Base-by-base conservation (phyloP, 2,797 vertebrate species). In the Oreonectes daqikongensis region DNA sequence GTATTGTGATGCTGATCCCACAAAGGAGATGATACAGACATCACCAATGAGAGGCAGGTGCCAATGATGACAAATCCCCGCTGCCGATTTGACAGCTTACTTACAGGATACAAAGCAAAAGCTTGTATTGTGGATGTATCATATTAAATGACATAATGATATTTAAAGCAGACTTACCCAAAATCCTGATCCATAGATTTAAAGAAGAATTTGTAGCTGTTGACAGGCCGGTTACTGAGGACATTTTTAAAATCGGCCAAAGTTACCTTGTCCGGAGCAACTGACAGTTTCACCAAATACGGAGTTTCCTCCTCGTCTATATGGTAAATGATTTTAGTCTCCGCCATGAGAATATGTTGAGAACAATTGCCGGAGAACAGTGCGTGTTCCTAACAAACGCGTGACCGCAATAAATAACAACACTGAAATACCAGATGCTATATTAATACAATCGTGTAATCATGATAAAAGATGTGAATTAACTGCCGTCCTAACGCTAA, bases 141-240 rank as follows among this genome's bases (percentile, higher is more conserved):
- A 11, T 12, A 44, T 17, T n/a, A 9, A n/a, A 20, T n/a, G 6
- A 64, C 5, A 40, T 38, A 66, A 6, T 32, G n/a, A 50, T 18
- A 1, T 60, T 69, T 15, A 3, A 59, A 59, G 24, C 32, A 20
- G 55, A 90, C 96, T 95, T 77, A 98, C 96, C 96, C 96, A 85
- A 98, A 98, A 94, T 98, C 96, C 91, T 97, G 96, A 89, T 98
- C 96, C 96, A 98, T 98, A 77, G 96, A 98, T 91, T 98, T 98
- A 91, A 98, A 98, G 92, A 97, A 98, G 91, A 98, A 98, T 94
- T 98, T 98, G 93, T 97, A 98, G 94, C 92, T 94, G 82, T 95
- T 94, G 87, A 94, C 94, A 20, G 96, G 95, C 65, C 96, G 94
- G 85, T 95, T 96, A 93, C 95, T 95, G 90, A 98, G 96, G 89